Evolutionary conservation across 1,140 invertebrate genomes (phyloP).

Genomic region (Kradibia gibbosae): DNA sequence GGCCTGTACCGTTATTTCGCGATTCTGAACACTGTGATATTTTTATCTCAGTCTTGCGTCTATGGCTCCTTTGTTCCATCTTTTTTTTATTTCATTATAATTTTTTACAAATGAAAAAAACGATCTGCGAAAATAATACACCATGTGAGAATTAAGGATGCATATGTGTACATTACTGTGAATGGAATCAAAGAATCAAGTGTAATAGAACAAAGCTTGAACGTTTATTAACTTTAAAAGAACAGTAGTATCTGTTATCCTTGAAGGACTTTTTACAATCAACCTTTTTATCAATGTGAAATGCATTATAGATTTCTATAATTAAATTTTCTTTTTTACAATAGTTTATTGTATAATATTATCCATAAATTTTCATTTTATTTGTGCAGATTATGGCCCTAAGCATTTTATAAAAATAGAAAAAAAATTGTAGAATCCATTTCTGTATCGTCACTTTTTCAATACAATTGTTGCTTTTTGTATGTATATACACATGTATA

Average conservation of each 20-base stretch:
- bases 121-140: slow-evolving; percentile 19
- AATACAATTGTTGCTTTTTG: too few species aligned
- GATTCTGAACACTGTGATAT: slow-evolving; percentile 52
- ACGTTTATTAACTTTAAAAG: slow-evolving; percentile 34
- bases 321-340: slow-evolving; percentile 34
- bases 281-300: slow-evolving; percentile 32
- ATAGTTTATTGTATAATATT: slow-evolving; percentile 38
- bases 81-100: slow-evolving; percentile 23
- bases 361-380: slow-evolving; percentile 39
- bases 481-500: too few species aligned
- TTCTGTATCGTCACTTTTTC: background rate
- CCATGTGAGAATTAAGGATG: slow-evolving; percentile 28
- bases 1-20: slow-evolving; percentile 45
- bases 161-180: background rate
- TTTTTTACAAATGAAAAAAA: slow-evolving; percentile 19
- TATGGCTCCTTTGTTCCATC: slow-evolving; percentile 37
- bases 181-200: slow-evolving; percentile 1
- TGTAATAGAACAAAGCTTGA: slow-evolving; percentile 12
- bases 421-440: slow-evolving; percentile 17
- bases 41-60: slow-evolving; percentile 45
- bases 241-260: slow-evolving; percentile 31
- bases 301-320: slow-evolving; percentile 36
- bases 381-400: slow-evolving; percentile 13
- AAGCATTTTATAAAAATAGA: background rate
- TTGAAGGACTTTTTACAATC: slow-evolving; percentile 36